Percentiles rank a stretch among this genome's conserved stretches.
These are phyloP conservation scores for Zoanthus sansibaricus DNA, from an alignment of 92 coral and sea anemone species.

Conservation along the genomic window DNA sequence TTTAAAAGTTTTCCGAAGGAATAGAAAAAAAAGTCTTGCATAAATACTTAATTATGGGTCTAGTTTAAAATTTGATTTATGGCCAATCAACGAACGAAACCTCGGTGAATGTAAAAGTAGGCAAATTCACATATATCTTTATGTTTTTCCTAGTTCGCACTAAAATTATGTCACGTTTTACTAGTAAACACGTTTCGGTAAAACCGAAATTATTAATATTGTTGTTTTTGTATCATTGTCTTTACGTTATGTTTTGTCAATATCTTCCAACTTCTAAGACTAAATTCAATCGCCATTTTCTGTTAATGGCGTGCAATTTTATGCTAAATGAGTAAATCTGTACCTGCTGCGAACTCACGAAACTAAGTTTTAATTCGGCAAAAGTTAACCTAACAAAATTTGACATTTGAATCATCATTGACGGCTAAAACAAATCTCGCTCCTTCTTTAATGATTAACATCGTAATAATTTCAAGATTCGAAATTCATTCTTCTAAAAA, in stretches of 20 bases:
- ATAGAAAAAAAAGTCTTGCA: neutral
- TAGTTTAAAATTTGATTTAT: neutral
- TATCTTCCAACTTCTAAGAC: neutral
- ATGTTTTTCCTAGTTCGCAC: too few relatives aligned
- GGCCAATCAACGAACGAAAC: neutral
- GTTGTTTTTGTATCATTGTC: neutral
- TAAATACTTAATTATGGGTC: neutral
- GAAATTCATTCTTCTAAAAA: neutral
- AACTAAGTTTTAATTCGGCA: neutral
- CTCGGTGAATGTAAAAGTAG: too few relatives aligned
- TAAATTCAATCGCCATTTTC: neutral
- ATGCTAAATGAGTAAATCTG: neutral
- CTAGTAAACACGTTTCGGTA: too few relatives aligned
- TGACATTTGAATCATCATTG: neutral
- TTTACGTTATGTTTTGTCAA: neutral
- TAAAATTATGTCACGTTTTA: too few relatives aligned
- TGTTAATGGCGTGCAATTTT: neutral
- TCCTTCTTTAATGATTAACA: neutral
- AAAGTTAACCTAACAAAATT: neutral
- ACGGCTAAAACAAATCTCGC: neutral
- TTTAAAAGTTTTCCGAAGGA: too few relatives aligned
- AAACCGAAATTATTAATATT: neutral
- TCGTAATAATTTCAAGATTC: neutral
- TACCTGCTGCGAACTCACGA: conserved; percentile 7
- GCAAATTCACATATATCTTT: too few relatives aligned